A percentile compares a stretch with the other conserved stretches of the same genome.
phyloP scores from a whole-genome alignment of 2,888 invertebrate genomes.

The Philaethria dido region DNA sequence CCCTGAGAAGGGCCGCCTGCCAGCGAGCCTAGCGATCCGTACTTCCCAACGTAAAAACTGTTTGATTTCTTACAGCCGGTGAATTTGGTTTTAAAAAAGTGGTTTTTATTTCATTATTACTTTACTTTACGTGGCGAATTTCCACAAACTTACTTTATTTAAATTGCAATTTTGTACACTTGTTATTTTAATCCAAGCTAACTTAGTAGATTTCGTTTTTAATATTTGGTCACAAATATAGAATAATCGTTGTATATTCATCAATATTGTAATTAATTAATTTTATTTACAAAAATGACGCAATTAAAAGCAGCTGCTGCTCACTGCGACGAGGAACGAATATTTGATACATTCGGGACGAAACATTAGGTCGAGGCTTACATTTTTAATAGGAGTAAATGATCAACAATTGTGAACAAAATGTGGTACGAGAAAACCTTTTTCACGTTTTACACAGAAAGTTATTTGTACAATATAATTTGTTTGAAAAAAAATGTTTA shows the following conservation, averaged over 20 bases:
- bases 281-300: slow-evolving; percentile 15
- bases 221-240: slow-evolving; percentile 7
- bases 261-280: slow-evolving; percentile 22
- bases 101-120: slow-evolving; percentile 2
- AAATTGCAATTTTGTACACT: background rate
- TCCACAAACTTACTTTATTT: slow-evolving; percentile 16
- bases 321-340: slow-evolving; percentile 23
- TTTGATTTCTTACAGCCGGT: slow-evolving; percentile 27
- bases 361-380: slow-evolving; percentile 28
- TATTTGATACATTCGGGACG: slow-evolving; percentile 30
- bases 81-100: slow-evolving; percentile 23
- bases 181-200: no score
- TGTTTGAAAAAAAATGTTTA: slow-evolving; percentile 11
- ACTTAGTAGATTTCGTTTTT: background rate
- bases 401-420: slow-evolving; percentile 24
- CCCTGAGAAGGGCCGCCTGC: slow-evolving; percentile 55
- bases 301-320: slow-evolving; percentile 28
- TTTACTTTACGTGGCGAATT: slow-evolving; percentile 3
- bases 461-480: slow-evolving; percentile 17
- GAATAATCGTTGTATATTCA: background rate
- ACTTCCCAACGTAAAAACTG: slow-evolving; percentile 31
- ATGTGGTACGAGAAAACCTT: slow-evolving; percentile 12
- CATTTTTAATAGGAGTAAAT: slow-evolving; percentile 33
- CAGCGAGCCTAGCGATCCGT: slow-evolving; percentile 38
- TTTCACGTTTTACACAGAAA: slow-evolving; percentile 13